phyloP scores from a whole-genome alignment of 1,140 invertebrate genomes.

The Drosophila persimilis region DNA sequence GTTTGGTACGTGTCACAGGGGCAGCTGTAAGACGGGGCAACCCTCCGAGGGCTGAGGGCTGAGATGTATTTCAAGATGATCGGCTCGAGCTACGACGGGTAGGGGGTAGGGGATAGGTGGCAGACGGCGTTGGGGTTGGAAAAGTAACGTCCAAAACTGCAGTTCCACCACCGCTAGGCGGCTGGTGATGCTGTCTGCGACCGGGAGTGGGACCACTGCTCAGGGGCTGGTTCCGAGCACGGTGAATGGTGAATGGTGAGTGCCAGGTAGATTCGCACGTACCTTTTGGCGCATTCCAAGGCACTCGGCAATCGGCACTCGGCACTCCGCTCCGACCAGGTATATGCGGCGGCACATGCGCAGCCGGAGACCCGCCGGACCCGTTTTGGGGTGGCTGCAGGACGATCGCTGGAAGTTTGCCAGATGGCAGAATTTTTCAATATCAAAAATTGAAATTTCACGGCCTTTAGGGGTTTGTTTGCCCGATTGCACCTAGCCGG shows the following conservation, averaged over 20 bases:
- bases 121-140: slow-evolving; percentile 46
- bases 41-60: slow-evolving; percentile 14
- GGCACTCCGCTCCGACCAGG: slow-evolving; percentile 56
- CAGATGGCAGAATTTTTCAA: slow-evolving; percentile 57
- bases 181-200: slow-evolving; percentile 51
- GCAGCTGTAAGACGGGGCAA: slow-evolving; percentile 20
- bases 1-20: slow-evolving; percentile 38
- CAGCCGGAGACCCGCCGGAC: slow-evolving; percentile 23
- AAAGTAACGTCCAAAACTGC: slow-evolving; percentile 69
- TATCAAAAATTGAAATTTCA: slow-evolving; percentile 54
- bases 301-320: no score
- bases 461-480: slow-evolving; percentile 62
- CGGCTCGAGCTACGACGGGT: background rate
- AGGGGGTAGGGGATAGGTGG: no score
- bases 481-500: slow-evolving; percentile 49
- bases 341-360: slow-evolving; percentile 61
- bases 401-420: slow-evolving; percentile 18
- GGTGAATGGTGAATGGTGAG: slow-evolving; percentile 18
- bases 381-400: slow-evolving; percentile 52
- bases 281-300: slow-evolving; percentile 78
- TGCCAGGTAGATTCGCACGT: slow-evolving; percentile 79
- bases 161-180: slow-evolving; percentile 53
- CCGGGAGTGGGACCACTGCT: slow-evolving; percentile 64
- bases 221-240: background rate
- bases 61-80: slow-evolving; percentile 42